Conservation (phyloP, 2,888 invertebrate species). For the Spisula solida region DNA sequence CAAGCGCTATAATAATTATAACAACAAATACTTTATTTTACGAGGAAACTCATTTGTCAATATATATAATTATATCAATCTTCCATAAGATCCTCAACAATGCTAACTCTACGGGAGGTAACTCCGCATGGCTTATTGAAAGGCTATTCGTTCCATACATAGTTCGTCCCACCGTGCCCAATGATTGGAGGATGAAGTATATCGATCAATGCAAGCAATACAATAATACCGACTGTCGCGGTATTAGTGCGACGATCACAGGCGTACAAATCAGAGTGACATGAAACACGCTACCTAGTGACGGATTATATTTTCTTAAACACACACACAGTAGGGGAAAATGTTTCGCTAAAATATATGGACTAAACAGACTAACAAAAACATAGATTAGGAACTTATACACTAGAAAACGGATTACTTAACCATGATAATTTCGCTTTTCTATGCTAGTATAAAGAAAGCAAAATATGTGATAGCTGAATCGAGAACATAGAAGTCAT, state of each 20-base stretch:
- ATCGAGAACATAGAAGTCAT: background rate
- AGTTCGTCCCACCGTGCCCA: conserved; percentile 8
- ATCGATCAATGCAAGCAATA: conserved; percentile 4
- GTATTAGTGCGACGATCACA: background rate
- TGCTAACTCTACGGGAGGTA: background rate
- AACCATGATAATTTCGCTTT: background rate
- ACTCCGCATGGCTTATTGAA: background rate
- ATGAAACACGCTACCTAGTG: background rate
- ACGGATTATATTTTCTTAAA: background rate
- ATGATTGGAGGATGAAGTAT: background rate
- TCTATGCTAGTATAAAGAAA: background rate
- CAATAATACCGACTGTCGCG: conserved; percentile 1
- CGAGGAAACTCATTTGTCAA: too few relatives aligned
- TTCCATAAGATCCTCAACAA: too few relatives aligned
- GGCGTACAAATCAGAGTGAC: background rate
- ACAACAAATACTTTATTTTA: too few relatives aligned
- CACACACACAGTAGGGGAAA: background rate
- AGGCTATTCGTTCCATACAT: background rate
- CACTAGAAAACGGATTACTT: background rate
- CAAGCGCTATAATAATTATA: too few relatives aligned
- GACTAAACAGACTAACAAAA: background rate
- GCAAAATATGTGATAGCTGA: background rate
- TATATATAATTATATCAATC: too few relatives aligned
- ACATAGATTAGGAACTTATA: background rate
- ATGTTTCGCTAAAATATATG: conserved; percentile 10